Percentiles rank a stretch among this genome's conserved stretches.
phyloP scores from a whole-genome alignment of 92 coral and sea anemone species.

The Nematostella vectensis region DNA sequence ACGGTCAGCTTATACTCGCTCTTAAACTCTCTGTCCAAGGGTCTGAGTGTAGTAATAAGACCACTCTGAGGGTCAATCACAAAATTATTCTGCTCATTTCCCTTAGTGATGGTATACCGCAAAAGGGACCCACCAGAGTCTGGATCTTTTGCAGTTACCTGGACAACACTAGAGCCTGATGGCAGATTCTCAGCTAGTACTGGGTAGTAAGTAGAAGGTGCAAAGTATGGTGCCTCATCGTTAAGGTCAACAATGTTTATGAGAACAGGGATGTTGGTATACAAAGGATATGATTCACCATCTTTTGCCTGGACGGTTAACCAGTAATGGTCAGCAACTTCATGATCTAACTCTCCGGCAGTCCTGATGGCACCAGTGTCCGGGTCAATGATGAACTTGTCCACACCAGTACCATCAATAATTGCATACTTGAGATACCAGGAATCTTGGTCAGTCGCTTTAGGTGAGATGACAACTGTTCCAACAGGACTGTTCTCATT shows the following conservation, averaged over 20 bases:
- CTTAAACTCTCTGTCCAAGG: conserved; percentile 55
- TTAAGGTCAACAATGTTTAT: conserved; percentile 56
- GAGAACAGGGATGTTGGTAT: conserved; percentile 72
- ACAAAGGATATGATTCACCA: conserved; percentile 59
- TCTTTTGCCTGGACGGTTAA: conserved; percentile 76
- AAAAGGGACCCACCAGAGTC: conserved; percentile 65
- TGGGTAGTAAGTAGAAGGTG: conserved; percentile 85
- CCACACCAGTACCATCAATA: conserved; percentile 97
- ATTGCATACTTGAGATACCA: conserved; percentile 69
- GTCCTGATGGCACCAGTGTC: conserved; percentile 65
- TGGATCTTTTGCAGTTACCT: conserved; percentile 65
- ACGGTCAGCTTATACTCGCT: conserved; percentile 46
- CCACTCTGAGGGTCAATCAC: conserved; percentile 61
- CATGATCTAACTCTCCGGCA: conserved; percentile 51
- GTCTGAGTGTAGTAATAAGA: conserved; percentile 49
- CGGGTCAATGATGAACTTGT: conserved; percentile 65
- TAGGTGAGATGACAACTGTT: conserved; percentile 33
- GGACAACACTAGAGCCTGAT: conserved; percentile 58
- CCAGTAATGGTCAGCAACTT: conserved; percentile 85
- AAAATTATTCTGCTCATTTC: conserved; percentile 65
- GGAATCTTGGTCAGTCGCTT: conserved; percentile 42
- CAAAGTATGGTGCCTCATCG: conserved; percentile 78
- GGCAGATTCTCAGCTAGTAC: conserved; percentile 53
- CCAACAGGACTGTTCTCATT: conserved; percentile 57
- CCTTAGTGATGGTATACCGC: conserved; percentile 53